phyloP scores from a whole-genome alignment of 2,113 vertebrate genomes.

The Rhinolophus ferrumequinum region DNA sequence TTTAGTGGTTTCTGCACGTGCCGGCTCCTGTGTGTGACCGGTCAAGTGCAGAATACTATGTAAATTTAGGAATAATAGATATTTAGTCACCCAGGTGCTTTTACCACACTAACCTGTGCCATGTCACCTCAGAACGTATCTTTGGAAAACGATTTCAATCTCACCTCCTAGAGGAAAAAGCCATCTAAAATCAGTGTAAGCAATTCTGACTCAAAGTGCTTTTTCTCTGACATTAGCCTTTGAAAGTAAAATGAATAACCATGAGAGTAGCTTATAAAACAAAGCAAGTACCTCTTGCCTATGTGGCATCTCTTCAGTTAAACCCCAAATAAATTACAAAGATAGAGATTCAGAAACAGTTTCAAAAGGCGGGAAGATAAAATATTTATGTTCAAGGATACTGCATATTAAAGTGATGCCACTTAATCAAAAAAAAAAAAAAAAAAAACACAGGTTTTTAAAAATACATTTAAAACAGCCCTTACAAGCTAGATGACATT shows the following conservation, averaged over 20 bases:
- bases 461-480: background rate
- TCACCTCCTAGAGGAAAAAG: background rate
- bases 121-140: background rate
- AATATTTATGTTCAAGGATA: background rate
- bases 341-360: background rate
- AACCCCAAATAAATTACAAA: background rate
- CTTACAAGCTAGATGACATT: background rate
- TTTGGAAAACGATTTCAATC: background rate
- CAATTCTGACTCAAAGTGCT: background rate
- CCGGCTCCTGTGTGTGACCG: background rate
- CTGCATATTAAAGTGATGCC: background rate
- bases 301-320: background rate
- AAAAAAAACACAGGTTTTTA: background rate
- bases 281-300: background rate
- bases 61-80: background rate
- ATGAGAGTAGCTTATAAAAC: background rate
- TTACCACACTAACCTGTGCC: background rate
- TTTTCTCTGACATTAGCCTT: background rate
- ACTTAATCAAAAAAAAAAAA: background rate
- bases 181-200: background rate
- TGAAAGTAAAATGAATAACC: background rate
- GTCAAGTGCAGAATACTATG: background rate
- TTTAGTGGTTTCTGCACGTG: background rate
- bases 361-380: background rate
- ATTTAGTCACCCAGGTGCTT: background rate